A percentile compares a stretch with the other conserved stretches of the same genome.
These are phyloP conservation scores for Aphaenogaster rudis DNA, from an alignment of 1,140 invertebrate genomes.

Conservation along the genomic window DNA sequence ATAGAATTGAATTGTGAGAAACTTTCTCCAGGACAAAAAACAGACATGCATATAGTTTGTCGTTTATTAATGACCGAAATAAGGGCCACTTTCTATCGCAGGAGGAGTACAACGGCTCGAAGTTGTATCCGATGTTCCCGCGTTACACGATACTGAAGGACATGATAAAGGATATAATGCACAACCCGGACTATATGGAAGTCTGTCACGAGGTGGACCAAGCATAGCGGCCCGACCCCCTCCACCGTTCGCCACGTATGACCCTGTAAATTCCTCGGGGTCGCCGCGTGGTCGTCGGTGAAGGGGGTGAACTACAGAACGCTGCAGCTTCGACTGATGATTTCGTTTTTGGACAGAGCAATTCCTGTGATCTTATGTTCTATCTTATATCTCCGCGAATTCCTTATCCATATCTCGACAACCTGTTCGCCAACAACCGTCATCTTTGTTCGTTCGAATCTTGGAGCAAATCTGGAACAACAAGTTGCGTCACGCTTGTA, in stretches of 20 bases:
- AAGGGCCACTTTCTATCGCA: conserved; percentile 85
- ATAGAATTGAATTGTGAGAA: neutral
- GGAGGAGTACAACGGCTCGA: conserved; percentile 95
- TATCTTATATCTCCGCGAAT: neutral
- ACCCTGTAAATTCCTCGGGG: conserved; percentile 78
- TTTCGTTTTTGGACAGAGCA: conserved; percentile 22
- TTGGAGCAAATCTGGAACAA: neutral
- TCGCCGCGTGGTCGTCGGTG: conserved; percentile 69
- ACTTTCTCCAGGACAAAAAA: neutral
- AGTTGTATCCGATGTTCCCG: conserved; percentile 97
- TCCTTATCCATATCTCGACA: neutral
- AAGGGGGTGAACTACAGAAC: conserved; percentile 79
- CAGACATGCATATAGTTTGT: neutral
- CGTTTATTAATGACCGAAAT: neutral
- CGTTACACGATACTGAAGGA: conserved; percentile 97
- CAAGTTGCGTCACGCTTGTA: neutral
- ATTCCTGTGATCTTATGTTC: neutral
- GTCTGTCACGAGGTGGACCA: conserved; percentile 95
- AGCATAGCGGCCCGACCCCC: conserved; percentile 85
- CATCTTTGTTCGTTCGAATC: neutral
- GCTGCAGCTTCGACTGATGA: conserved; percentile 44
- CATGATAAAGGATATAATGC: conserved; percentile 98
- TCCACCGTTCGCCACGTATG: conserved; percentile 85
- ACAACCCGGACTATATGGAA: conserved; percentile 97
- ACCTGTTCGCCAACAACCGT: neutral